Conservation (phyloP, 2,113 vertebrate genomes). For the Protomyctophum bolini region DNA sequence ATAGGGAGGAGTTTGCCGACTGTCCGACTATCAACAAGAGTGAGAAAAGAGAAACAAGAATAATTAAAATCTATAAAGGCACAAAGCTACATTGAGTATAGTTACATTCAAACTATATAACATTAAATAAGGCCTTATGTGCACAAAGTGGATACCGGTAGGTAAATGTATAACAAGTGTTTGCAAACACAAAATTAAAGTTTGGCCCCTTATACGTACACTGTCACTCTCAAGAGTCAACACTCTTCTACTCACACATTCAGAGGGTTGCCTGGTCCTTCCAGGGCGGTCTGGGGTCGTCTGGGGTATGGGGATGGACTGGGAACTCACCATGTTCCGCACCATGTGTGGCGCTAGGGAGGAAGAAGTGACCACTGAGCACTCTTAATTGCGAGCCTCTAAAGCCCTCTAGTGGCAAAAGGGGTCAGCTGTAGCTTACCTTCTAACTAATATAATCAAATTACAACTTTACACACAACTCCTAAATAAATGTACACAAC, state of each 20-base stretch:
- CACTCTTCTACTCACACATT: constrained; percentile 87
- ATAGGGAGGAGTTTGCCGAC: constrained; percentile 87
- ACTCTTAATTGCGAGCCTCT: background rate
- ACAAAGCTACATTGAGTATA: too few relatives aligned
- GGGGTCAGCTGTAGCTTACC: background rate
- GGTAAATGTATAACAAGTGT: too few relatives aligned
- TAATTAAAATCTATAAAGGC: constrained; percentile 5
- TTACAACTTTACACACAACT: too few relatives aligned
- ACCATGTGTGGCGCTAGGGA: constrained; percentile 87
- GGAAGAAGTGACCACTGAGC: background rate
- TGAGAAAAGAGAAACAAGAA: background rate
- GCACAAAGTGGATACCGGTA: too few relatives aligned
- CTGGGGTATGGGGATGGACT: constrained; percentile 86
- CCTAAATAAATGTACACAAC: background rate
- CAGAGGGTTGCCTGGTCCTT: constrained; percentile 88
- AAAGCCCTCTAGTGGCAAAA: background rate
- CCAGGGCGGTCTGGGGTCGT: constrained; percentile 79
- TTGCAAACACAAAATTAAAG: too few relatives aligned
- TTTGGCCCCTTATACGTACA: background rate
- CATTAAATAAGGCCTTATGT: too few relatives aligned
- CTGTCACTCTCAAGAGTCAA: background rate
- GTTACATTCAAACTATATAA: too few relatives aligned
- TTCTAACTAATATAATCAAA: background rate
- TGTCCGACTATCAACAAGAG: constrained; percentile 85
- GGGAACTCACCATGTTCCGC: constrained; percentile 84